A percentile compares a stretch with the other conserved stretches of the same genome.
Conservation (phyloP, 1,140 invertebrate genomes). For the Papilio glaucus region DNA sequence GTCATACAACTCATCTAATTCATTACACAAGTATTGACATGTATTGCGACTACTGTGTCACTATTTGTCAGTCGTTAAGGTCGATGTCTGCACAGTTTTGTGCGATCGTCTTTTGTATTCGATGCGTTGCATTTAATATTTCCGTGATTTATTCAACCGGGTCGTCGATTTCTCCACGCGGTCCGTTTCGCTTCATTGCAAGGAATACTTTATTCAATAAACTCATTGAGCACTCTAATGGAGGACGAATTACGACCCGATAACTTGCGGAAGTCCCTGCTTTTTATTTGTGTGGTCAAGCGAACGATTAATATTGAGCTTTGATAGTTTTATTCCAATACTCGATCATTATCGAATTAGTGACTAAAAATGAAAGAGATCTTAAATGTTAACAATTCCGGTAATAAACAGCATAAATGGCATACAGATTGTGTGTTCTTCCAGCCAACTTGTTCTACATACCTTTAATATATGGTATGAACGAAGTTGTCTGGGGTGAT, state of each 20-base stretch:
- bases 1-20: not conserved
- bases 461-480: too few relatives aligned
- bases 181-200: slow-evolving; percentile 17
- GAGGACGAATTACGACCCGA: slow-evolving; percentile 13
- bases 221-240: slow-evolving; percentile 11
- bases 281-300: not conserved
- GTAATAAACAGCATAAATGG: too few relatives aligned
- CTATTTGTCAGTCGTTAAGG: slow-evolving; percentile 11
- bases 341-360: too few relatives aligned
- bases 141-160: slow-evolving; percentile 13
- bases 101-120: slow-evolving; percentile 2
- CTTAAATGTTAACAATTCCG: too few relatives aligned
- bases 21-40: slow-evolving; percentile 8
- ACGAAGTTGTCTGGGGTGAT: too few relatives aligned
- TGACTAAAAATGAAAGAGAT: too few relatives aligned
- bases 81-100: slow-evolving; percentile 21
- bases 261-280: slow-evolving; percentile 1
- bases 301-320: not conserved
- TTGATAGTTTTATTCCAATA: not conserved
- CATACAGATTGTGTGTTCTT: too few relatives aligned
- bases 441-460: too few relatives aligned
- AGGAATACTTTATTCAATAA: slow-evolving; percentile 17
- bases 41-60: not conserved
- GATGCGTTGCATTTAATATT: slow-evolving; percentile 19
- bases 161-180: slow-evolving; percentile 16